A percentile compares a stretch with the other conserved stretches of the same genome.
phyloP scores from a whole-genome alignment of 2,797 vertebrate genomes.

The Phrynocephalus forsythii region DNA sequence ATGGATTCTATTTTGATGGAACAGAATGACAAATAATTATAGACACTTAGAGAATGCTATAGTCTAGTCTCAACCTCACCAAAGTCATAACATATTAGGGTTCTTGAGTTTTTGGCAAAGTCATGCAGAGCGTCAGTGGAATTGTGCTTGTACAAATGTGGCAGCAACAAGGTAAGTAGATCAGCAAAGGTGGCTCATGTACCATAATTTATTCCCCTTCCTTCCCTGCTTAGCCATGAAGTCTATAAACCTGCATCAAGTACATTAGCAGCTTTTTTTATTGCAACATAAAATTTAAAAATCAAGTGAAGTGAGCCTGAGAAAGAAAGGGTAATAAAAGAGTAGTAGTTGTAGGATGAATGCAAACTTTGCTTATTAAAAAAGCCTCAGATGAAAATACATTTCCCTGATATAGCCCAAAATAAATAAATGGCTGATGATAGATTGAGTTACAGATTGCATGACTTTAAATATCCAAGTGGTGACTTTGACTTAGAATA shows the following conservation, averaged over 20 bases:
- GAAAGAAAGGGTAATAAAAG: not conserved
- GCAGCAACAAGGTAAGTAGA: not conserved
- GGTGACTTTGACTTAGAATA: not conserved
- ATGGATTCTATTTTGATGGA: no score
- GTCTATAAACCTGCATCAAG: constrained; percentile 22
- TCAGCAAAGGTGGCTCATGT: not conserved
- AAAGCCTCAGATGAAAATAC: no score
- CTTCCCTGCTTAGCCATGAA: constrained; percentile 8
- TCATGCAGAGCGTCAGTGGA: not conserved
- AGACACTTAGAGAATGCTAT: no score
- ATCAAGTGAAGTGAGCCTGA: not conserved
- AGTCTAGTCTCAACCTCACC: not conserved
- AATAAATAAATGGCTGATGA: not conserved
- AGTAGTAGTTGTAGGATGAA: not conserved
- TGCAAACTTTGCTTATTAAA: no score
- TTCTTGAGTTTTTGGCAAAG: not conserved
- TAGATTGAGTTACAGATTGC: not conserved
- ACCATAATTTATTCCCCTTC: constrained; percentile 14
- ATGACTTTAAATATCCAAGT: not conserved
- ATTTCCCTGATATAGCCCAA: no score
- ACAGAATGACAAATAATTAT: no score
- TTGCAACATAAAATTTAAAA: constrained; percentile 6
- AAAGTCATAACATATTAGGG: not conserved
- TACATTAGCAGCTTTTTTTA: constrained; percentile 19
- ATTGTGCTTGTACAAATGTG: constrained; percentile 11